These are phyloP conservation scores for Epirrhoe tristata DNA, from an alignment of 2,888 invertebrate species.

Conservation along the genomic window DNA sequence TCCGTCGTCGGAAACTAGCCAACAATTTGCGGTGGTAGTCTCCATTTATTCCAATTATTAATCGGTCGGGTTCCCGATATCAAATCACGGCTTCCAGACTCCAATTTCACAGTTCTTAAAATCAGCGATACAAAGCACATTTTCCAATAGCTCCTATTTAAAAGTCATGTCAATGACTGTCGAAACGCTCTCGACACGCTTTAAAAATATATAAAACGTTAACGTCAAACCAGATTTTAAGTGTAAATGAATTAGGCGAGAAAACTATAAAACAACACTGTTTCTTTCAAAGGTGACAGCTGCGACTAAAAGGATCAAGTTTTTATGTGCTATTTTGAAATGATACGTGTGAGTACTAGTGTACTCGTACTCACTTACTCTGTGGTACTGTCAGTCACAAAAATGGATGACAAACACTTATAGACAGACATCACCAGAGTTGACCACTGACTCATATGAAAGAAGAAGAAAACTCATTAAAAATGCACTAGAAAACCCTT, in stretches of 20 bases:
- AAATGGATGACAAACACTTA: neutral
- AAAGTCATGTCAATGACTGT: conserved; percentile 9
- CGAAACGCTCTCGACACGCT: conserved; percentile 36
- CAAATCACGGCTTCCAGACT: too few species aligned
- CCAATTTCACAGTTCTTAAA: neutral
- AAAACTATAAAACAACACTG: conserved; percentile 31
- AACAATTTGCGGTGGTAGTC: too few species aligned
- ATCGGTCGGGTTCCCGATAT: too few species aligned
- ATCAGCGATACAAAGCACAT: neutral
- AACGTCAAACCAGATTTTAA: conserved; percentile 41
- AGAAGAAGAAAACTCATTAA: too few species aligned
- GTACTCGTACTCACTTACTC: neutral
- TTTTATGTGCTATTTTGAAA: conserved; percentile 17
- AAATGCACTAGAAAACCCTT: too few species aligned
- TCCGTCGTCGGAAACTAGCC: too few species aligned
- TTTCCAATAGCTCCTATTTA: neutral
- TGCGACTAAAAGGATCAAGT: conserved; percentile 19
- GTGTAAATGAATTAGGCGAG: conserved; percentile 46
- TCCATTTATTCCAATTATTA: too few species aligned
- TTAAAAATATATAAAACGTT: conserved; percentile 46
- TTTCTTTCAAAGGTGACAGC: conserved; percentile 30
- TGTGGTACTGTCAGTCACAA: neutral
- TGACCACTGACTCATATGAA: too few species aligned
- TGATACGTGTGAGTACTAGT: conserved; percentile 12
- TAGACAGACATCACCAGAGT: too few species aligned